Evolutionary conservation across 1,140 invertebrate genomes (phyloP).

Genomic region (Brachionus asplanchnoidis): DNA sequence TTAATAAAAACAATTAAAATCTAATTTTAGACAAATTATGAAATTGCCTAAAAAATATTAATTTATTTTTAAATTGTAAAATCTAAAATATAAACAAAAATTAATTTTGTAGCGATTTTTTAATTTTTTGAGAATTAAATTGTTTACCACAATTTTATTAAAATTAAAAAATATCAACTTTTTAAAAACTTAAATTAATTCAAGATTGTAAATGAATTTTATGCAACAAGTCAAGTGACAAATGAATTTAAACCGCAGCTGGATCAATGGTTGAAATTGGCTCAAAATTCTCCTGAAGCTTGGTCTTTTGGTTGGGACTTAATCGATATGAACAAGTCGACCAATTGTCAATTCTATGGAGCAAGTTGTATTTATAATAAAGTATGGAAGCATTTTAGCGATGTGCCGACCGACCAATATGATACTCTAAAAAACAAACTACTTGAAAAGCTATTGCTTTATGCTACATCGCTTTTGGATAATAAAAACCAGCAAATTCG

Average conservation of each 20-base stretch:
- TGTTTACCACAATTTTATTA: too few species aligned
- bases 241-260: slow-evolving; percentile 36
- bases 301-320: slow-evolving; percentile 26
- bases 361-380: slow-evolving; percentile 37
- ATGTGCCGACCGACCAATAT: slow-evolving; percentile 31
- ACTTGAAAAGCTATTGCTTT: slow-evolving; percentile 24
- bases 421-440: slow-evolving; percentile 34
- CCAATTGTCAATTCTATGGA: slow-evolving; percentile 40
- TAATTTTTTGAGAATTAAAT: too few species aligned
- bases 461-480: slow-evolving; percentile 10
- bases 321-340: slow-evolving; percentile 24
- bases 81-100: too few species aligned
- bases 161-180: too few species aligned
- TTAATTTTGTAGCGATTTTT: too few species aligned
- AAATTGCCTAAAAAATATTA: too few species aligned
- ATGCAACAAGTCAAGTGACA: slow-evolving; percentile 22
- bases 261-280: slow-evolving; percentile 34
- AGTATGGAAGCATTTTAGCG: slow-evolving; percentile 33
- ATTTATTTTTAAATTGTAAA: too few species aligned
- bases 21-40: too few species aligned
- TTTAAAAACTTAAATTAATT: too few species aligned
- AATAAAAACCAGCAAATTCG: slow-evolving; percentile 22
- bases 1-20: too few species aligned
- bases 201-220: slow-evolving; percentile 40
- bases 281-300: slow-evolving; percentile 23